A percentile compares a stretch with the other conserved stretches of the same genome.
Evolutionary conservation across 2,888 invertebrate species (phyloP).

Genomic region (Acholoe squamosa): DNA sequence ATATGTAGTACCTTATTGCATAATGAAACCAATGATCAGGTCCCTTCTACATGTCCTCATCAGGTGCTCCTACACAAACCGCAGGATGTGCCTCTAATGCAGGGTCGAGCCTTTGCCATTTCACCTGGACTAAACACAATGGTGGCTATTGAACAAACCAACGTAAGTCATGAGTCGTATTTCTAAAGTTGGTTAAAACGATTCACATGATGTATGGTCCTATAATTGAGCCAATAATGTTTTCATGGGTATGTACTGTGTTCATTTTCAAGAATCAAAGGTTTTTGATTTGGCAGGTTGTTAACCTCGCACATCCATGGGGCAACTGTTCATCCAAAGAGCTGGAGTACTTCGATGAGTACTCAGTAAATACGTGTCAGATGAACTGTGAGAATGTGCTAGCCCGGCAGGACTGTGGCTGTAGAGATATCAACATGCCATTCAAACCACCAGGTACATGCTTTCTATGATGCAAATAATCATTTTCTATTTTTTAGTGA

Average conservation of each 20-base stretch:
- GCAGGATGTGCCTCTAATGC: slow-evolving; percentile 60
- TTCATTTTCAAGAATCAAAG: too few species aligned
- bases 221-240: too few species aligned
- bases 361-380: slow-evolving; percentile 62
- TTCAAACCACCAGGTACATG: neutral
- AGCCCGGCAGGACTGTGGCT: slow-evolving; percentile 59
- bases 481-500: too few species aligned
- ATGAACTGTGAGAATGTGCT: slow-evolving; percentile 64
- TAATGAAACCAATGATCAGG: too few species aligned
- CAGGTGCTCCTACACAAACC: slow-evolving; percentile 64
- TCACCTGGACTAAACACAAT: slow-evolving; percentile 63
- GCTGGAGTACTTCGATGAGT: slow-evolving; percentile 63
- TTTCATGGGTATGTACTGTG: too few species aligned
- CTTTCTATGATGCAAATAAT: too few species aligned
- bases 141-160: slow-evolving; percentile 62
- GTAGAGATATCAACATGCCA: slow-evolving; percentile 65
- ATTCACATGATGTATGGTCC: too few species aligned
- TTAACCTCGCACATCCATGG: slow-evolving; percentile 64
- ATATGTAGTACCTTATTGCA: too few species aligned
- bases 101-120: slow-evolving; percentile 56
- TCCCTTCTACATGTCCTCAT: too few species aligned
- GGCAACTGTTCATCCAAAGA: slow-evolving; percentile 58
- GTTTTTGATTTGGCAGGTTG: too few species aligned
- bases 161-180: slow-evolving; percentile 59
- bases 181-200: too few species aligned